Base-by-base conservation (phyloP, 1,140 invertebrate genomes). In the Pseudomyrmex concolor region DNA sequence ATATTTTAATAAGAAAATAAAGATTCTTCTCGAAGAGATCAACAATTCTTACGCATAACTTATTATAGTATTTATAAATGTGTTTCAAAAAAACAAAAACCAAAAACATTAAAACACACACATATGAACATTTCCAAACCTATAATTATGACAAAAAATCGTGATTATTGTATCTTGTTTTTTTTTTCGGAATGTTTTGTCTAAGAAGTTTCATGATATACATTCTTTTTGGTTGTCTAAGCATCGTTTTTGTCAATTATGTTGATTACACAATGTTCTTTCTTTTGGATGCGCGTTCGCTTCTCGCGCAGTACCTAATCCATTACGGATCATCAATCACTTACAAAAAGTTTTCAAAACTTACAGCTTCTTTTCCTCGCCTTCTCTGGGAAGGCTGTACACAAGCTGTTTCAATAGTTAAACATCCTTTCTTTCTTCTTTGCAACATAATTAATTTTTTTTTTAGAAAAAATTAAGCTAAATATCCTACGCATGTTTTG, bases 211-310 rank as follows among this genome's bases (percentile, higher is more conserved):
- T 34, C 34, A 7, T 0, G 34, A 34, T 5, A 34, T 34, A 34
- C 48, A 43, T 19, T 17, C n/a, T 77, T 19, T 80, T 60, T 43
- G 10, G 45, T 57, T 60, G 13, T 22, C 13, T n/a, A 0, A 57
- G 60, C 48, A 76, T 45, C 62, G 68, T 83, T 88, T 85, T 88
- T 68, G 51, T 84, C 12, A 74, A 85, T 84, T 89, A 88, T 78
- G 73, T 62, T 84, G 70, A 89, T 89, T 88, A 73, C 82, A 85
- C 50, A 78, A 51, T 80, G 73, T 83, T 89, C 34, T 66, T 71
- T 71, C 57, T 83, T 85, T 74, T 45, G 50, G 64, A 64, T 80
- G 82, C 63, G n/a, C 62, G 51, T 70, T 48, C 70, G 12, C 55
- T 66, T 59, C 68, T 77, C 87, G 73, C 34, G 55, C 12, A 80